Evolutionary conservation across 2,888 invertebrate species (phyloP), one percentile per base, ranked within the genome.

Genomic region (Erebia palarica): DNA sequence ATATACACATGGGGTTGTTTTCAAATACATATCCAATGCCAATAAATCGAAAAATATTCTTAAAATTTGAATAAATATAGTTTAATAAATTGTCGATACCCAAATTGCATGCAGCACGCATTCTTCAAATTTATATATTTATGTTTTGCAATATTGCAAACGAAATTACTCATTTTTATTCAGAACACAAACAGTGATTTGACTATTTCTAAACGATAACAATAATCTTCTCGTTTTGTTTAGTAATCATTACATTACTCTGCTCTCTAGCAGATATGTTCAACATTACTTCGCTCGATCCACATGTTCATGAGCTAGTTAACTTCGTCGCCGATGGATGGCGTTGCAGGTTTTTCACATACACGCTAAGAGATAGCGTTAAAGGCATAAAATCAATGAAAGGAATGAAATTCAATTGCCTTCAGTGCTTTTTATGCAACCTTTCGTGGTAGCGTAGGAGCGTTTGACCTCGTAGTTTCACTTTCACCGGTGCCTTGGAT

Each of bases 401-500:
- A 63, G 58, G 61, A 71, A 66, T 63, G 65, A 71, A 71, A 68
- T 71, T 76, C 76, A 73, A 78, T 76, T 76, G 75, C 73, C 70
- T 78, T 79, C 77, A 79, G 71, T 73, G 65, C 65, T 74, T 71
- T 65, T 63, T 68, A 61, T 65, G 58, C 72, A 74, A 76, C 78
- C 77, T 73, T 69, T 73, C 67, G 57, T 72, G 65, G 68, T 64
- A 70, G 75, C 68, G 65, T 58, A 68, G 66, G 61, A 66, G 42
- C 65, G 42, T 44, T 16, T 79, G 84, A 82, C 91, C 91, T 91
- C 86, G 73, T 75, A 74, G 64, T 75, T 79, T 84, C 74, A 88
- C 90, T 92, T 91, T 92, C 89, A 87, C 88, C 78, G 76, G 78
- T 70, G 80, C 77, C 82, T 87, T 82, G 84, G 83, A 85, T 85